These are phyloP conservation scores for Drosophila pallidifrons DNA, from an alignment of 1,140 invertebrate genomes.

Conservation along the genomic window DNA sequence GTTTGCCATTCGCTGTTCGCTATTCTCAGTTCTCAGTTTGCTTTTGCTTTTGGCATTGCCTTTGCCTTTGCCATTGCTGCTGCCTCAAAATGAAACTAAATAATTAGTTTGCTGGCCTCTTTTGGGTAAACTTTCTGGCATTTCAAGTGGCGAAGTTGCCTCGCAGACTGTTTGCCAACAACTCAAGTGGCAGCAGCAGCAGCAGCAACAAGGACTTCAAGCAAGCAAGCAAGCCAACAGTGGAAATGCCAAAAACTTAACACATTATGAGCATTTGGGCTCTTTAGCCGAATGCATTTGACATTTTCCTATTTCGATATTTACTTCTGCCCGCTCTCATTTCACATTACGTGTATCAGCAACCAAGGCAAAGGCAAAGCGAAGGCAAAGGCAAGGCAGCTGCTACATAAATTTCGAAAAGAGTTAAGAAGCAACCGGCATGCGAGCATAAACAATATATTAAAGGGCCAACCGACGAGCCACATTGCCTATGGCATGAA, in stretches of 20 bases:
- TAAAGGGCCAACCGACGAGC: neutral
- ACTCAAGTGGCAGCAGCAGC: conserved; percentile 67
- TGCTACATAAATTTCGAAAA: neutral
- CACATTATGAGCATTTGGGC: conserved; percentile 73
- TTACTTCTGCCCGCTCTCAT: neutral
- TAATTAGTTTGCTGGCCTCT: conserved; percentile 83
- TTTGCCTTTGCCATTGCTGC: conserved; percentile 28
- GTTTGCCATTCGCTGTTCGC: conserved; percentile 50
- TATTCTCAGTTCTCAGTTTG: conserved; percentile 5
- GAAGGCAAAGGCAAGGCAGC: conserved; percentile 36
- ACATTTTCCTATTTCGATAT: conserved; percentile 60
- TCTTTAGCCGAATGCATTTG: conserved; percentile 69
- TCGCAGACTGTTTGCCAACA: conserved; percentile 79
- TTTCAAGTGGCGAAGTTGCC: conserved; percentile 74
- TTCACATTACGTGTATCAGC: conserved; percentile 20
- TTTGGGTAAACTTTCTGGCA: conserved; percentile 76
- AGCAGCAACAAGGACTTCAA: conserved; percentile 44
- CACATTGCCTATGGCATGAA: conserved; percentile 31
- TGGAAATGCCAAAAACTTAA: conserved; percentile 70
- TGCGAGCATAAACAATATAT: conserved; percentile 50
- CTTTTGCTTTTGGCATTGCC: conserved; percentile 27
- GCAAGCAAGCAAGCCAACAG: conserved; percentile 21
- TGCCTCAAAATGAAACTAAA: conserved; percentile 76
- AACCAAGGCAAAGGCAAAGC: conserved; percentile 44
- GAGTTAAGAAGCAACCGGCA: conserved; percentile 1